These are phyloP conservation scores for Clanis bilineata DNA, from an alignment of 2,888 invertebrate genomes.

Conservation along the genomic window DNA sequence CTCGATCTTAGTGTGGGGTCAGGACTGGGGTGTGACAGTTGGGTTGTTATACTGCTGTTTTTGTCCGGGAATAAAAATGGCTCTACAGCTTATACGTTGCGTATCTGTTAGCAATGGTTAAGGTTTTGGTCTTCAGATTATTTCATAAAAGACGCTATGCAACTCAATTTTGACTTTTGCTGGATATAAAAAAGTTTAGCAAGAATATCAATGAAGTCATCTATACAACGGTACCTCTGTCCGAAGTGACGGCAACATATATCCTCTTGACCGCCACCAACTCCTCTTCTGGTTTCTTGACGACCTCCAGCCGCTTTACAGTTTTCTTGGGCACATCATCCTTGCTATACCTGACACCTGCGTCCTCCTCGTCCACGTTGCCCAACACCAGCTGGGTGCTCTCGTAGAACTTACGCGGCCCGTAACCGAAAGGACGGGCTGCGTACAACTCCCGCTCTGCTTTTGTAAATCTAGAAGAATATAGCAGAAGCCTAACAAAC, in stretches of 20 bases:
- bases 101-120: too few relatives aligned
- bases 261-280: slow-evolving; percentile 62
- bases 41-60: too few relatives aligned
- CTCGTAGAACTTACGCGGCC: slow-evolving; percentile 85
- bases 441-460: slow-evolving; percentile 88
- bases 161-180: background rate
- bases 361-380: slow-evolving; percentile 39
- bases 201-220: background rate
- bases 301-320: slow-evolving; percentile 75
- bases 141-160: background rate
- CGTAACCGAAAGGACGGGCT: slow-evolving; percentile 87
- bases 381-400: slow-evolving; percentile 54
- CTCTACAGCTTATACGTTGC: too few relatives aligned
- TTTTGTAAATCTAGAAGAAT: slow-evolving; percentile 83
- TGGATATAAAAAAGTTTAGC: too few relatives aligned
- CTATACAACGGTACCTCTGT: slow-evolving; percentile 73
- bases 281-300: slow-evolving; percentile 48
- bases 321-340: slow-evolving; percentile 30
- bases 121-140: too few relatives aligned
- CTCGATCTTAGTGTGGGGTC: too few relatives aligned
- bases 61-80: too few relatives aligned
- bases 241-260: slow-evolving; percentile 87
- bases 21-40: too few relatives aligned
- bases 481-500: too few relatives aligned
- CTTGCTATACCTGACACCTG: slow-evolving; percentile 21